Base-by-base conservation (phyloP, 2,888 invertebrate species). In the Rutpela maculata region DNA sequence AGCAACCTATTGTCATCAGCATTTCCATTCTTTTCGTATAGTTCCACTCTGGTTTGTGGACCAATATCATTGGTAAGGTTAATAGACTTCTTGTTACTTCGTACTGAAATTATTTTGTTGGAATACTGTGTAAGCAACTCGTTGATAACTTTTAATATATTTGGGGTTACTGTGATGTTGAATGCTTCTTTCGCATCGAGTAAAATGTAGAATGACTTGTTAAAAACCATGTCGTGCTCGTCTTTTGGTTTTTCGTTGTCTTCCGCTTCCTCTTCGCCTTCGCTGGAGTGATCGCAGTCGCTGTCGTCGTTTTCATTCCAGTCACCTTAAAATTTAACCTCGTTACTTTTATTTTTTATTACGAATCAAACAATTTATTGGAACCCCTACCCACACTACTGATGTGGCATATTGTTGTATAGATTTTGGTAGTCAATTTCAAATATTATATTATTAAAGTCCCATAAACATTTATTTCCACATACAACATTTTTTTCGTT, bases 101-200 rank as follows among this genome's bases (percentile, higher is more conserved):
- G 86, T 22, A 90, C 88, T 0, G 89, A 88, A 11, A 89, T 83
- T 31, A 89, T 89, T 82, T 90, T 90, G 83, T 88, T 90, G 60
- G 90, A 86, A 80, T 89, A 89, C 43, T 88, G 85, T 0, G 88
- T 88, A 43, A 89, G 79, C 43, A 88, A 75, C 79, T 90, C 92
- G 88, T 78, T 92, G 84, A 91, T 88, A 0, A 90, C 86, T 72
- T 92, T 90, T 6, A 95, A 92, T 38, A 90, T 92, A 85, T 90
- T 92, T 2, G 95, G 94, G 0, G 95, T 95, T 35, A 96, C 85
- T 0, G 95, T 95, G 1, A 95, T 84, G 82, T 94, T 93, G 4
- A 96, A 90, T 62, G 91, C 90, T 79, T 95, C 94, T 68, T 93
- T 91, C 0, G 95, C 93, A 80, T 94, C 94, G 4, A 96, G 85